These are phyloP conservation scores for Eumaeus atala DNA, from an alignment of 1,140 invertebrate species.

Conservation along the genomic window DNA sequence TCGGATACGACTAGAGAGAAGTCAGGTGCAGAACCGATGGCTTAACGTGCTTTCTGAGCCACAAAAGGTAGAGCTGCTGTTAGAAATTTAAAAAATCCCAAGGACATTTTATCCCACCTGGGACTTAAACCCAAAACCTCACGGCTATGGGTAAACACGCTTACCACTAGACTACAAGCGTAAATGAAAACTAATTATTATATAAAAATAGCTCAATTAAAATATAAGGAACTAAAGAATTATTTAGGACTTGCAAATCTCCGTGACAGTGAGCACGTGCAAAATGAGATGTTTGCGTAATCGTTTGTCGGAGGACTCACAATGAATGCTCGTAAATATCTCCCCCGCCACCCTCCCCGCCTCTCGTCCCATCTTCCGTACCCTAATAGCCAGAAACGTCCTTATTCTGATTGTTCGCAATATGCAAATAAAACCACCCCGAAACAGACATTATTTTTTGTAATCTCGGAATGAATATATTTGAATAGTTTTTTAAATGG, in stretches of 20 bases:
- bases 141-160: no score
- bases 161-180: no score
- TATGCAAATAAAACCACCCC: conserved; percentile 33
- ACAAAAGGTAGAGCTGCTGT: no score
- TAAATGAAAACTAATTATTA: no score
- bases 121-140: no score
- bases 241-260: conserved; percentile 3
- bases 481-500: no score
- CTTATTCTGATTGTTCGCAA: conserved; percentile 34
- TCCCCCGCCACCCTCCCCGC: conserved; percentile 1
- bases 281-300: conserved; percentile 40
- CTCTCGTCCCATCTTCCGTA: conserved; percentile 21
- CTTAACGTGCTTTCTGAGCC: no score
- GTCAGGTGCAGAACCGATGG: no score
- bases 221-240: not conserved
- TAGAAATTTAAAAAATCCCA: no score
- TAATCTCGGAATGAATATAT: conserved; percentile 16
- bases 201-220: no score
- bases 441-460: conserved; percentile 22
- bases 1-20: no score
- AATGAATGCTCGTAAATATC: conserved; percentile 37
- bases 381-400: conserved; percentile 29
- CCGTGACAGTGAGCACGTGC: conserved; percentile 26
- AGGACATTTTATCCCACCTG: no score
- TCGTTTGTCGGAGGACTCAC: conserved; percentile 41